phyloP scores from a whole-genome alignment of 2,113 vertebrate genomes.

The Gila orcuttii region DNA sequence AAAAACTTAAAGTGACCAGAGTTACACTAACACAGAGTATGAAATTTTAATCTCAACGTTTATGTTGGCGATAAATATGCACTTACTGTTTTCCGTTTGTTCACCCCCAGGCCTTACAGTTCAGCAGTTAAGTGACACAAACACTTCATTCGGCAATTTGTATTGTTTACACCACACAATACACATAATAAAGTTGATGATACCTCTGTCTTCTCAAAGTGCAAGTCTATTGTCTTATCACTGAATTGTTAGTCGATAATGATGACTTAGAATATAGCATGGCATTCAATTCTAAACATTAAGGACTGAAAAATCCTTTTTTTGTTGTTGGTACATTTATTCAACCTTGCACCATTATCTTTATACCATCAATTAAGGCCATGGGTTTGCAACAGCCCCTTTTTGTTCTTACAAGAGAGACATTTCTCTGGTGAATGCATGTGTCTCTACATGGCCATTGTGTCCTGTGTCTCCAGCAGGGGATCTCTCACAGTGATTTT shows the following conservation, averaged over 20 bases:
- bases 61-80: slow-evolving; percentile 50
- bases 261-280: background rate
- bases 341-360: background rate
- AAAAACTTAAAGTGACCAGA: slow-evolving; percentile 56
- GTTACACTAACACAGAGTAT: slow-evolving; percentile 61
- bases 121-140: background rate
- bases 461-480: slow-evolving; percentile 23
- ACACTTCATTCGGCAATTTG: background rate
- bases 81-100: slow-evolving; percentile 50
- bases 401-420: background rate
- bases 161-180: background rate
- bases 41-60: slow-evolving; percentile 69
- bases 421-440: slow-evolving; percentile 13
- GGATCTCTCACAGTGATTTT: slow-evolving; percentile 27
- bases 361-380: background rate
- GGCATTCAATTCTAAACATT: background rate
- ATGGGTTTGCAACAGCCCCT: background rate
- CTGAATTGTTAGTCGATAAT: background rate
- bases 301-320: background rate
- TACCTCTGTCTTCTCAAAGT: background rate
- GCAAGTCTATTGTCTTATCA: background rate
- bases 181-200: background rate
- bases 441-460: background rate
- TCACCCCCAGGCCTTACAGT: background rate
- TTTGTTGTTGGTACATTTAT: background rate